Conservation (phyloP, 2,888 invertebrate genomes). For the Meganola albula region DNA sequence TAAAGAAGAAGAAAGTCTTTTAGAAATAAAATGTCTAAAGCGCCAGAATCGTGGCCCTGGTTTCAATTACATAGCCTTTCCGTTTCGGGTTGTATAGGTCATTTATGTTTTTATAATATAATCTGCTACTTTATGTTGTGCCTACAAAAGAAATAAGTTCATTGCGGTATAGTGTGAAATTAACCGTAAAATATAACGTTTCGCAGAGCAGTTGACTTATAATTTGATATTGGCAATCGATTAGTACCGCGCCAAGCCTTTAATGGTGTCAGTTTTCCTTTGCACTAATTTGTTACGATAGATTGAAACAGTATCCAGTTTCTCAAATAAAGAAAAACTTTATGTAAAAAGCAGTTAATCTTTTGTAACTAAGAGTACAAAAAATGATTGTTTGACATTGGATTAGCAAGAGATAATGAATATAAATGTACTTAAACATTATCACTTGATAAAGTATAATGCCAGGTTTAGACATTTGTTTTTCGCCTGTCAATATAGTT, state of each 20-base stretch:
- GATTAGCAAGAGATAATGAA: conserved; percentile 13
- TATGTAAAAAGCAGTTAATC: conserved; percentile 16
- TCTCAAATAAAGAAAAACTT: conserved; percentile 35
- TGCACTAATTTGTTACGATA: conserved; percentile 48
- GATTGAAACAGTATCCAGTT: conserved; percentile 37
- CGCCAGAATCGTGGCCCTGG: too few species aligned
- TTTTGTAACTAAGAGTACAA: conserved; percentile 21
- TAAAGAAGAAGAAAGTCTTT: too few species aligned
- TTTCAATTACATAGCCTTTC: too few species aligned
- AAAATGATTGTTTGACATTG: conserved; percentile 22
- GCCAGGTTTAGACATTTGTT: too few species aligned
- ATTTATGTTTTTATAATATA: too few species aligned
- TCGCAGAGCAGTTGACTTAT: conserved; percentile 37
- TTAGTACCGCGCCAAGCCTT: conserved; percentile 40
- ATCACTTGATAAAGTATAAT: too few species aligned
- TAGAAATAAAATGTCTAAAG: too few species aligned
- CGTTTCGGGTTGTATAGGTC: too few species aligned
- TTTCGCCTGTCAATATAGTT: too few species aligned
- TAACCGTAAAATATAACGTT: conserved; percentile 37
- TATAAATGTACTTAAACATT: too few species aligned
- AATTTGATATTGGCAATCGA: conserved; percentile 53
- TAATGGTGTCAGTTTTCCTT: conserved; percentile 42
- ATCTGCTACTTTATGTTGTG: too few species aligned
- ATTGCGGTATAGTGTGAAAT: conserved; percentile 26
- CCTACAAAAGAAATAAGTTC: background rate